Evolutionary conservation across 2,113 vertebrate genomes (phyloP), one percentile per base, ranked within the genome.

Genomic region (Aythya baeri): DNA sequence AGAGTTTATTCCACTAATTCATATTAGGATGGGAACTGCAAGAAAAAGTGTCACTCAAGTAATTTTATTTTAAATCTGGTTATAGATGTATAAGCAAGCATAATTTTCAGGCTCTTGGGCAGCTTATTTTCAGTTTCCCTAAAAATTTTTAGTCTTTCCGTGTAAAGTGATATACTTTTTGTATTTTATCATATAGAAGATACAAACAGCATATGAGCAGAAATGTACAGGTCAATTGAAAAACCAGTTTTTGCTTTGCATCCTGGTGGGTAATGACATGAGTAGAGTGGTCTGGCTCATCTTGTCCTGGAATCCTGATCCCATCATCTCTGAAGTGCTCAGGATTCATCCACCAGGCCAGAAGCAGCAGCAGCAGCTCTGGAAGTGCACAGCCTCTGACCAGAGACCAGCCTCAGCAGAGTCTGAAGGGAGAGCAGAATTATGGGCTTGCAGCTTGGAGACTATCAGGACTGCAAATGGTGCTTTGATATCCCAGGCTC

Each of bases 111-210:
- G 54, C 27, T 91, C 34, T 11, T 63, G 32, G 22, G 29, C 32
- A 52, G 49, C 25, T 82, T 1, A 13, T n/a, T 79, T 86, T 78
- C 65, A 41, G 18, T 79, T 81, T 84, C 25, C 17, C 6, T 87
- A 49, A 49, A 49, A 11, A 10, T 21, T 21, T 66, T 25, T 72
- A 57, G 44, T 43, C 22, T 76, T 95, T 49, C 29, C 3, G 36
- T 0, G 0, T 27, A 67, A 13, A 63, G 31, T 23, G 25, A 2
- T 17, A 63, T 7, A 27, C 62, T 43, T 34, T 0, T 26, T 25
- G 16, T 59, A 7, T 83, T 70, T 92, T 79, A 11, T 11, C 6
- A 2, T 29, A 25, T 26, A 20, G 65, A 89, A 89, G 1, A 2
- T 43, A 70, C 32, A 77, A 73, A 62, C 21, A 75, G 7, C 41